Base-by-base conservation (phyloP, 2,113 vertebrate species). In the Poeciliopsis prolifica region DNA sequence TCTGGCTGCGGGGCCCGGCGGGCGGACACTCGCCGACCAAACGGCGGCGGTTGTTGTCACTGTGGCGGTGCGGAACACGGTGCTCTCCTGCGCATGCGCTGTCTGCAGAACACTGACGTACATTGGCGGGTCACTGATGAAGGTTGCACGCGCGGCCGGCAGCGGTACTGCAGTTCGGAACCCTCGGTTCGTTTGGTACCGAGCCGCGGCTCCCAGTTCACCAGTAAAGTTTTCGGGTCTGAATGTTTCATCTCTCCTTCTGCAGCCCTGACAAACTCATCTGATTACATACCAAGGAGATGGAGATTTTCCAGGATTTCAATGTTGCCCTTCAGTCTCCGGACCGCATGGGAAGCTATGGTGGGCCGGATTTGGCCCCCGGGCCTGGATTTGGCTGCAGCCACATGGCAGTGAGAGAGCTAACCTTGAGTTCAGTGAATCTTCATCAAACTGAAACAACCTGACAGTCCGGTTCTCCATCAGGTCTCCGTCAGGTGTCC, bases 41-140 rank as follows among this genome's bases (percentile, higher is more conserved):
- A n/a, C 72, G 19, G 77, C 24, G 17, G 28, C 58, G 65, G 51
- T 81, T 86, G 86, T 88, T 91, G 75, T 89, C 58, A 28, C 71
- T 77, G 70, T 81, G 77, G n/a, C 65, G 31, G 72, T 70, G 58
- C 63, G 24, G 71, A 75, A 48, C 26, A 44, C 70, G 35, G 77
- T 62, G 19, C 30, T 35, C 30, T 37, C 3, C 2, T 11, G 78
- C 1, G 73, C 87, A 75, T 85, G 90, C 86, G 90, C 77, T 61
- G 1, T 71, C 10, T 4, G 3, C 51, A 31, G 11, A 3, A 15
- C 22, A 19, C 22, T 81, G 81, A 87, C 86, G 84, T 75, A 73
- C 6, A 76, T 77, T 35, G 67, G 70, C 71, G 65, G 61, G 58
- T 67, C 29, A 58, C 35, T 61, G 3, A 71, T 15, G 33, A 54